Evolutionary conservation across 2,888 invertebrate genomes (phyloP).

Genomic region (Microctonus hyperodae): DNA sequence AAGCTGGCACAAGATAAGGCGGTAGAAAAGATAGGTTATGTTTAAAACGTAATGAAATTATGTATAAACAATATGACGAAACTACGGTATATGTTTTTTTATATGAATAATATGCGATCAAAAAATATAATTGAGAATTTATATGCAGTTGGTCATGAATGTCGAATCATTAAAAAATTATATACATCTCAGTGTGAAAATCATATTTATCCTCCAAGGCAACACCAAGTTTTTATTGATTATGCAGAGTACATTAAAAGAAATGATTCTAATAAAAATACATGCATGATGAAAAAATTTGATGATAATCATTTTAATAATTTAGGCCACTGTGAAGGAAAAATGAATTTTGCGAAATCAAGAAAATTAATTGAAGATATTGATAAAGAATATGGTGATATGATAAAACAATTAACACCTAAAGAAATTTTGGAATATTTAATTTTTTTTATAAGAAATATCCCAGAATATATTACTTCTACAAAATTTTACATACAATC

Average conservation of each 20-base stretch:
- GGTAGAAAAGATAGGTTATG: too few relatives aligned
- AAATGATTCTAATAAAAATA: neutral
- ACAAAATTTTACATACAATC: conserved; percentile 34
- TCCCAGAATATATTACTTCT: neutral
- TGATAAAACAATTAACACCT: conserved; percentile 28
- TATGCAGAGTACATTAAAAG: neutral
- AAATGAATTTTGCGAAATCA: neutral
- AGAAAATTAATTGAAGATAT: neutral
- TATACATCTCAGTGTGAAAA: too few relatives aligned
- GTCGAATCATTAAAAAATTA: too few relatives aligned
- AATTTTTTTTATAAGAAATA: conserved; percentile 25
- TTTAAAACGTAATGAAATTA: too few relatives aligned
- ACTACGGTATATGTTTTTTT: too few relatives aligned
- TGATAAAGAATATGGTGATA: conserved; percentile 27
- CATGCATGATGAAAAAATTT: neutral
- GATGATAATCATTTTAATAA: neutral
- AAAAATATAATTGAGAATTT: too few relatives aligned
- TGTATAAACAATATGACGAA: too few relatives aligned
- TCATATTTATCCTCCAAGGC: too few relatives aligned
- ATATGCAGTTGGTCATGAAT: too few relatives aligned
- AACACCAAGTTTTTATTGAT: neutral
- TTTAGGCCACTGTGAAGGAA: neutral
- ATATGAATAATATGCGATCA: too few relatives aligned
- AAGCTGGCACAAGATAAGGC: too few relatives aligned
- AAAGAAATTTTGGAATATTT: conserved; percentile 35